phyloP scores from a whole-genome alignment of 1,140 invertebrate species.

The Tetragonula clypearis region DNA sequence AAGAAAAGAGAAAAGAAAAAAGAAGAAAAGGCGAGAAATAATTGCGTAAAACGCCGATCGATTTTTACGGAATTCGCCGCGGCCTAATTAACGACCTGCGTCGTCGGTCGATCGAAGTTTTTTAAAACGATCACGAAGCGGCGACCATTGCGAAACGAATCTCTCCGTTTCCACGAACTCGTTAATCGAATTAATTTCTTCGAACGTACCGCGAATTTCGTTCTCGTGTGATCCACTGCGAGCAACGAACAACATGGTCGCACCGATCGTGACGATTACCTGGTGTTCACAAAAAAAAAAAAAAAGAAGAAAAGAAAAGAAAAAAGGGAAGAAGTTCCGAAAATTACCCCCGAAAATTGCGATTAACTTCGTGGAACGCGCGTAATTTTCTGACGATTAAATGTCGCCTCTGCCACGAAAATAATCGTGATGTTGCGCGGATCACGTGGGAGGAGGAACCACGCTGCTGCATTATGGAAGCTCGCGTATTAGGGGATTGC shows the following conservation, averaged over 20 bases:
- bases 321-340: neutral
- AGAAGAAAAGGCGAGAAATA: neutral
- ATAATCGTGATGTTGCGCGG: neutral
- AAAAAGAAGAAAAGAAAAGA: too few species aligned
- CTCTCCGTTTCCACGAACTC: conserved; percentile 46
- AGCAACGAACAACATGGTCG: too few species aligned
- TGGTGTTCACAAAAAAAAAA: neutral
- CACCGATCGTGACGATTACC: neutral
- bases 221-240: neutral
- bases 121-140: conserved; percentile 15
- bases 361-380: neutral
- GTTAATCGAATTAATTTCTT: conserved; percentile 32
- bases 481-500: neutral
- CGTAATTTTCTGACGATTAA: conserved; percentile 8
- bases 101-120: neutral
- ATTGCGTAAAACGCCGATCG: conserved; percentile 40
- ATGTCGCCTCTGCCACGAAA: neutral
- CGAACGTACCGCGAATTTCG: neutral
- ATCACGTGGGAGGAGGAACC: neutral
- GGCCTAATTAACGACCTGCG: conserved; percentile 17
- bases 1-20: neutral
- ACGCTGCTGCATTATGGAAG: neutral
- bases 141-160: conserved; percentile 16
- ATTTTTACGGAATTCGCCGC: conserved; percentile 18
- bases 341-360: conserved; percentile 20